Base-by-base conservation (phyloP, 1,140 invertebrate genomes). In the Hormaphis cornu region DNA sequence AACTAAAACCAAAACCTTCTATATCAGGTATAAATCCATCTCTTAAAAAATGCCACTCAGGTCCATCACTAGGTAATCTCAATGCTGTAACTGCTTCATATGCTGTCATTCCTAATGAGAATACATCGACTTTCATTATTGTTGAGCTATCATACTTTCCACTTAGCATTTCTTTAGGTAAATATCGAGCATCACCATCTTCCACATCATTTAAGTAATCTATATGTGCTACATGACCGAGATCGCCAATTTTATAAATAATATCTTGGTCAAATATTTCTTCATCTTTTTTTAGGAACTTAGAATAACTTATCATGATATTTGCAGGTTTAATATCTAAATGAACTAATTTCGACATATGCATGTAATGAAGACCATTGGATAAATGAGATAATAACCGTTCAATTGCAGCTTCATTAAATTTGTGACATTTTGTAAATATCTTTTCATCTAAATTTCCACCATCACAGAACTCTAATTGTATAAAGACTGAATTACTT, bases 281-380 rank as follows among this genome's bases (percentile, higher is more conserved):
- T 69, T 92, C 89, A 72, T 92, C 90, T 74, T 90, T 90, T 66
- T 89, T 89, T 71, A 89, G 86, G 69, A 91, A 88, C 8, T 18
- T 42, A 30, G 26, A 63, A 46, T 63, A 79, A 0, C 85, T 86
- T 18, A 92, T 87, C 78, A 95, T 94, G 59, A 95, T 92, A 77
- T 95, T 96, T 14, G 86, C 91, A 0, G 91, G 91, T 78, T 97
- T 97, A 9, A 96, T 87, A 76, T 96, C 93, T 83, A 96, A 87
- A 75, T 97, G 93, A 4, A 91, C 92, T 37, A 96, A 80, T 56
- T 89, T 85, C 76, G 87, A 86, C 2, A 88, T 89, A 77, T 97
- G 93, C 74, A 97, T 94, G 75, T 94, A 95, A 58, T 48, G 59
- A 20, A 63, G 42, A 5, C 87, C 88, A 72, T 87, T 85, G 3